A percentile compares a stretch with the other conserved stretches of the same genome.
Evolutionary conservation across 2,113 vertebrate species (phyloP).

Genomic region (Clarias batrachus): DNA sequence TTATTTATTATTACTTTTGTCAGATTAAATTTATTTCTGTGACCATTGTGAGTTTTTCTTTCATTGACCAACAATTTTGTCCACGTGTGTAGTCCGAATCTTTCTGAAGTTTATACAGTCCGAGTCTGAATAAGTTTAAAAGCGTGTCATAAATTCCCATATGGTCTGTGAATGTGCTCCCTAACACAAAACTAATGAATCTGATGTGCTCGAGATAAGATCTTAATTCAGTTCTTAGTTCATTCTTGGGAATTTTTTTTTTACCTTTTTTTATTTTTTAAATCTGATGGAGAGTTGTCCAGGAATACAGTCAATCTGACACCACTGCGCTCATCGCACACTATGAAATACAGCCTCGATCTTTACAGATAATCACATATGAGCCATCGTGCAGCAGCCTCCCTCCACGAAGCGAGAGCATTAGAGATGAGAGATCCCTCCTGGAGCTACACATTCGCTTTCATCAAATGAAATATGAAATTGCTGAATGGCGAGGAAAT

Average conservation of each 20-base stretch:
- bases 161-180: background rate
- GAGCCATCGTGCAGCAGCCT: constrained; percentile 35
- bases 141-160: background rate
- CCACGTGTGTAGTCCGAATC: background rate
- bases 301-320: constrained; percentile 3
- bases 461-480: constrained; percentile 53
- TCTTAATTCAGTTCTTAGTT: background rate
- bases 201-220: background rate
- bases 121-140: background rate
- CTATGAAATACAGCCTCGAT: constrained; percentile 24
- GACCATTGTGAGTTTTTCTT: too few relatives aligned
- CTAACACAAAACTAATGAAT: background rate
- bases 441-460: constrained; percentile 37
- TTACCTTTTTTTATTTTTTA: too few relatives aligned
- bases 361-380: constrained; percentile 38
- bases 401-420: constrained; percentile 24
- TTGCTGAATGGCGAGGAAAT: constrained; percentile 36
- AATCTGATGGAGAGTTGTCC: background rate
- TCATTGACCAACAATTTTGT: too few relatives aligned
- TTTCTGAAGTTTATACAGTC: background rate
- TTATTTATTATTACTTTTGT: too few relatives aligned
- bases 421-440: constrained; percentile 47
- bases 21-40: too few relatives aligned
- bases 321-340: constrained; percentile 10
- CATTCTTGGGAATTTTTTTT: background rate